Percentiles rank a stretch among this genome's conserved stretches.
These are phyloP conservation scores for Zosterops lateralis DNA, from an alignment of 2,113 vertebrate genomes.

Conservation along the genomic window DNA sequence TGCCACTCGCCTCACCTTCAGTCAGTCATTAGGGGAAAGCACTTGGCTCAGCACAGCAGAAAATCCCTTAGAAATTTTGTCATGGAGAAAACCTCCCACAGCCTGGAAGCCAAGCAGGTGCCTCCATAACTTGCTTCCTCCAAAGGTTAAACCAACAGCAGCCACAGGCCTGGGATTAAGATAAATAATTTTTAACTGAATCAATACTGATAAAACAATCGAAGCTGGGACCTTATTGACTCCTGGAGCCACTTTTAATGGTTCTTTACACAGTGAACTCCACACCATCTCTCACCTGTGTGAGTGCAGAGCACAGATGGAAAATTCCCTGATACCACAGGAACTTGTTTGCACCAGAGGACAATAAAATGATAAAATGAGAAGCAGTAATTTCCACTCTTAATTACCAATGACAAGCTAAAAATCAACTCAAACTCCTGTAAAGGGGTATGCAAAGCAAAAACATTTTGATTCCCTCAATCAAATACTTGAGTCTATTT, in stretches of 20 bases:
- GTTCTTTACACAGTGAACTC: not conserved
- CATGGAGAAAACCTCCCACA: not conserved
- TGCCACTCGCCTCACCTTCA: fast-evolving
- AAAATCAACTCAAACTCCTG: not conserved
- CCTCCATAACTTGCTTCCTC: fast-evolving
- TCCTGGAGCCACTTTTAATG: not conserved
- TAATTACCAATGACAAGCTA: not conserved
- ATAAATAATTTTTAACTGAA: not conserved
- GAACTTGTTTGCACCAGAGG: not conserved
- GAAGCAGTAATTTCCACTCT: not conserved
- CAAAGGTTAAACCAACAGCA: not conserved
- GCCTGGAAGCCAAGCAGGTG: fast-evolving
- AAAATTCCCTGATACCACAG: not conserved
- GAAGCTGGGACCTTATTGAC: not conserved
- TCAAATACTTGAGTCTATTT: not conserved
- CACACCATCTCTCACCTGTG: fast-evolving
- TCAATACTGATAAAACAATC: not conserved
- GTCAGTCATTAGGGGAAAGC: fast-evolving
- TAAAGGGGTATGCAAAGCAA: not conserved
- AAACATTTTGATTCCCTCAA: not conserved
- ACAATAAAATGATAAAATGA: not conserved
- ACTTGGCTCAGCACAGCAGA: not conserved
- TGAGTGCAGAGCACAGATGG: fast-evolving
- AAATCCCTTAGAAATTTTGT: not conserved
- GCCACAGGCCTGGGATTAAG: not conserved